Evolutionary conservation across 2,888 invertebrate species (phyloP), one percentile per base, ranked within the genome.

Genomic region (Papilio demoleus): DNA sequence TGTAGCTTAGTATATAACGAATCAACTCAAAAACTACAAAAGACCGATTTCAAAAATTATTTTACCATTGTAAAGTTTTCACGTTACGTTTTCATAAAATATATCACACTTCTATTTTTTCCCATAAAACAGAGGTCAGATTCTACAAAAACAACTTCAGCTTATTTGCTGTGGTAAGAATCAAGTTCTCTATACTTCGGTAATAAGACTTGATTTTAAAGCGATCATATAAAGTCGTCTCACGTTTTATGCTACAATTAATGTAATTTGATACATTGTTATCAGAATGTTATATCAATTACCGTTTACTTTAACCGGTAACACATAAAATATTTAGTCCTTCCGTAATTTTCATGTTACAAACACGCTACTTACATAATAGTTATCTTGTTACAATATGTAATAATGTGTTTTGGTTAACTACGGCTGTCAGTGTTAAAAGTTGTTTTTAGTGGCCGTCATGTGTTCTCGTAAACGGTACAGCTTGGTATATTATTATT

Each of bases 381-480:
- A 70, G 76, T 71, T 73, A 71, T 72, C 71, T 72, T 75, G 73
- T 79, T 79, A 80, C 68, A 72, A 62, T 56, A 47, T 17, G 70
- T 72, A 72, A 71, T 72, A 69, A 70, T 59, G 63, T 68, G 70
- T 59, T 42, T 56, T 53, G 61, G 53, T 69, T 69, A 50, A 65
- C 65, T 36, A 65, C 65, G 31, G 42, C 60, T 61, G 69, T 69
- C 69, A 69, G 56, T 65, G 56, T 69, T 69, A 65, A 65, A 69
- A 36, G 65, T 65, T 42, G 61, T 65, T 69, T 69, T 69, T 69
- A 69, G 61, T 65, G 42, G 56, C 50, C 65, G 3, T 59, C 59
- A 36, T 24, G 27, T 27, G 40, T 36, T 22, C 24, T 45, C 59
- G 45, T 47, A 58, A 63, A 63, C 53, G 45, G 38, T 64, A 60